Conservation (phyloP, 2,888 invertebrate genomes). For the Orchestes rusci region DNA sequence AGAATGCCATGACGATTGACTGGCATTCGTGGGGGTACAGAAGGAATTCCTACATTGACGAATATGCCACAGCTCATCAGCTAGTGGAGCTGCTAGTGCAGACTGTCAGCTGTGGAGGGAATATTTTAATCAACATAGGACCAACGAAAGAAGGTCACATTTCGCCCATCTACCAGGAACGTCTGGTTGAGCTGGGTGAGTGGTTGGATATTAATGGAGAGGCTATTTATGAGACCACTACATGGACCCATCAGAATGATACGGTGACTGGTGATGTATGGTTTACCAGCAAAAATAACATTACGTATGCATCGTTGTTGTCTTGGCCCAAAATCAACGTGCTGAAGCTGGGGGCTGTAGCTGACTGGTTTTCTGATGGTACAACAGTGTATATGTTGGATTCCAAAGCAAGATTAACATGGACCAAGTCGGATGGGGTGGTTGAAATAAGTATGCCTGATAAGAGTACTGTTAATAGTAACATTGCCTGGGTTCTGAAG, state of each 20-base stretch:
- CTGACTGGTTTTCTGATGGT: conserved; percentile 26
- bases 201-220: conserved; percentile 80
- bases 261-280: conserved; percentile 49
- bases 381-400: conserved; percentile 10
- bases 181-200: conserved; percentile 65
- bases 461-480: conserved; percentile 11
- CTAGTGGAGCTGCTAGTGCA: conserved; percentile 62
- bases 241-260: conserved; percentile 80
- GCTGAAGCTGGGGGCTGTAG: conserved; percentile 44
- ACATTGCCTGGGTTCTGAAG: conserved; percentile 16
- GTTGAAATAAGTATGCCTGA: conserved; percentile 11
- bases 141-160: conserved; percentile 87
- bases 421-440: conserved; percentile 4
- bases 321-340: conserved; percentile 59
- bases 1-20: conserved; percentile 91
- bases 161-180: conserved; percentile 76
- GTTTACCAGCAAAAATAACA: conserved; percentile 27
- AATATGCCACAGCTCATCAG: conserved; percentile 61
- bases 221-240: conserved; percentile 70
- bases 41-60: conserved; percentile 59
- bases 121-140: conserved; percentile 76
- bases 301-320: conserved; percentile 62
- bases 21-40: conserved; percentile 79
- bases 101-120: conserved; percentile 82
- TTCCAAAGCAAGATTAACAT: conserved; percentile 1